phyloP scores from a whole-genome alignment of 2,888 invertebrate species.

The Ichneumoninae sp. region DNA sequence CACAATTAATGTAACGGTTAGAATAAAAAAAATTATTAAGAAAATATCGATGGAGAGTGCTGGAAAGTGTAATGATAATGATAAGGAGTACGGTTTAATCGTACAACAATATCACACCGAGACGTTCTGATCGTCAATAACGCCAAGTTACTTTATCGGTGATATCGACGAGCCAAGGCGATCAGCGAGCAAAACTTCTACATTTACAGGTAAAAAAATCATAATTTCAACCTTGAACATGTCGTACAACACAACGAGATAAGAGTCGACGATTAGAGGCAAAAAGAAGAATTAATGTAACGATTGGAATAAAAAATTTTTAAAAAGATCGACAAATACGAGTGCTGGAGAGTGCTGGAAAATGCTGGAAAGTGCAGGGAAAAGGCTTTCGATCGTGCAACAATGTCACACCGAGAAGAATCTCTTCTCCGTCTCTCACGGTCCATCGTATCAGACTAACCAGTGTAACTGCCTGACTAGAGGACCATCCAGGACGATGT shows the following conservation, averaged over 20 bases:
- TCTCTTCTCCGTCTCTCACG: slow-evolving; percentile 8
- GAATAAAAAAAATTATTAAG: slow-evolving; percentile 3
- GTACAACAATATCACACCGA: not conserved
- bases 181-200: not conserved
- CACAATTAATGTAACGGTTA: not conserved
- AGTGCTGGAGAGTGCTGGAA: not conserved
- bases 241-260: no score
- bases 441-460: slow-evolving; percentile 81
- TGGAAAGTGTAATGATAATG: not conserved
- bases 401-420: slow-evolving; percentile 10
- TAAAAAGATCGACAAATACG: not conserved
- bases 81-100: no score
- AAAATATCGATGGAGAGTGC: slow-evolving; percentile 13
- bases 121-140: not conserved
- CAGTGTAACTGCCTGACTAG: slow-evolving; percentile 87
- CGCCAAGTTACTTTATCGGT: not conserved
- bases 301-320: not conserved
- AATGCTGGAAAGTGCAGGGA: slow-evolving; percentile 8
- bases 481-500: slow-evolving; percentile 87
- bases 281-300: not conserved
- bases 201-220: not conserved
- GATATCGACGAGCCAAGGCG: not conserved
- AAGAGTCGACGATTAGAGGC: not conserved
- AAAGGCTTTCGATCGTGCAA: slow-evolving; percentile 15
- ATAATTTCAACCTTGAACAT: no score